phyloP scores from a whole-genome alignment of 1,140 invertebrate genomes.

The Battus philenor region DNA sequence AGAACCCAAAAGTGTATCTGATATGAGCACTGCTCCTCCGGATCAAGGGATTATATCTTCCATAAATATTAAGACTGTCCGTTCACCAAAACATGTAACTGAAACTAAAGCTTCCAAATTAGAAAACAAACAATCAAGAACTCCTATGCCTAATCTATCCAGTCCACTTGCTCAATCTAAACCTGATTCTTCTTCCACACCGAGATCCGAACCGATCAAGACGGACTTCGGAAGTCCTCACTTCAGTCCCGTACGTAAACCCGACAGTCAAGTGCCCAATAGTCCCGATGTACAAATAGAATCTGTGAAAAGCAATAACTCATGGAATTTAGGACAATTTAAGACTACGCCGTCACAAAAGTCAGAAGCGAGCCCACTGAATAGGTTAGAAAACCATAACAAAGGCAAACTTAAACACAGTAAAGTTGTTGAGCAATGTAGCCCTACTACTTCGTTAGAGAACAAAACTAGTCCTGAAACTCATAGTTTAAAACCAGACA shows the following conservation, averaged over 20 bases:
- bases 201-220: conserved; percentile 53
- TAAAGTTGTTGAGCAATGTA: conserved; percentile 63
- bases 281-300: conserved; percentile 61
- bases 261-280: conserved; percentile 66
- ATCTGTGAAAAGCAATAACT: conserved; percentile 45
- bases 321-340: conserved; percentile 62
- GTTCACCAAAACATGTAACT: conserved; percentile 31
- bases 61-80: conserved; percentile 34
- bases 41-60: conserved; percentile 32
- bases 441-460: conserved; percentile 63
- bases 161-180: conserved; percentile 63
- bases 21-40: conserved; percentile 29
- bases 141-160: conserved; percentile 43
- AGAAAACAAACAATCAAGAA: conserved; percentile 36
- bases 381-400: conserved; percentile 54
- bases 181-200: conserved; percentile 66
- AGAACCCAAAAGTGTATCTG: conserved; percentile 56
- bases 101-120: conserved; percentile 28
- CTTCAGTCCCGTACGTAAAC: conserved; percentile 64
- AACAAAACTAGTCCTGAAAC: conserved; percentile 66
- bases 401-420: conserved; percentile 48
- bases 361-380: conserved; percentile 67
- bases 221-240: conserved; percentile 59
- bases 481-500: conserved; percentile 52
- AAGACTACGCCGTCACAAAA: conserved; percentile 62